Conservation (phyloP, 2,797 vertebrate species). For the Loriculus beryllinus region DNA sequence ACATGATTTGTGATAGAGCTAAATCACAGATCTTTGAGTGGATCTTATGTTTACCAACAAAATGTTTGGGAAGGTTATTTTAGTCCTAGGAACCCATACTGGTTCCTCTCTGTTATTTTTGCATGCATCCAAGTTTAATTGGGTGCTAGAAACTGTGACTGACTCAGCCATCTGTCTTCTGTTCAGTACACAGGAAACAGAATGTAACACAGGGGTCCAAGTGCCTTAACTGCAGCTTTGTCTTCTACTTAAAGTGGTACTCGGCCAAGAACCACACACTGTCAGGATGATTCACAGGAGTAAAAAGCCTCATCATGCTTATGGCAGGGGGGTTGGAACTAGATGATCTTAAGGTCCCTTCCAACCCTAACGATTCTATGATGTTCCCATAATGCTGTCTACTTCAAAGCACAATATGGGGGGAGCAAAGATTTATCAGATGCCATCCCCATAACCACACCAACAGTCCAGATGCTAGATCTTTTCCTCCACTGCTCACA, state of each 20-base stretch:
- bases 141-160: background rate
- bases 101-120: background rate
- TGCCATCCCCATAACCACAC: background rate
- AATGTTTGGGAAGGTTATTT: background rate
- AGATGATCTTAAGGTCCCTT: too few relatives aligned
- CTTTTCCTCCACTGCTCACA: background rate
- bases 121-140: background rate
- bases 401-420: background rate
- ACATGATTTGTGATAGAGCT: background rate
- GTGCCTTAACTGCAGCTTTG: background rate
- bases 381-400: background rate
- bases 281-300: background rate
- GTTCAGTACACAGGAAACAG: background rate
- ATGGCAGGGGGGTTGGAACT: too few relatives aligned
- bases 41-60: background rate
- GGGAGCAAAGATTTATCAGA: background rate
- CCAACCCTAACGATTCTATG: too few relatives aligned
- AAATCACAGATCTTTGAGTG: background rate
- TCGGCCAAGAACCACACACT: background rate
- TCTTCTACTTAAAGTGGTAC: background rate
- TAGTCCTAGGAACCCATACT: background rate
- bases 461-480: background rate
- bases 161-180: background rate
- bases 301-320: background rate
- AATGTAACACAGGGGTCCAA: background rate